Evolutionary conservation across 2,797 vertebrate species (phyloP).

Genomic region (Crypturellus tataupa): DNA sequence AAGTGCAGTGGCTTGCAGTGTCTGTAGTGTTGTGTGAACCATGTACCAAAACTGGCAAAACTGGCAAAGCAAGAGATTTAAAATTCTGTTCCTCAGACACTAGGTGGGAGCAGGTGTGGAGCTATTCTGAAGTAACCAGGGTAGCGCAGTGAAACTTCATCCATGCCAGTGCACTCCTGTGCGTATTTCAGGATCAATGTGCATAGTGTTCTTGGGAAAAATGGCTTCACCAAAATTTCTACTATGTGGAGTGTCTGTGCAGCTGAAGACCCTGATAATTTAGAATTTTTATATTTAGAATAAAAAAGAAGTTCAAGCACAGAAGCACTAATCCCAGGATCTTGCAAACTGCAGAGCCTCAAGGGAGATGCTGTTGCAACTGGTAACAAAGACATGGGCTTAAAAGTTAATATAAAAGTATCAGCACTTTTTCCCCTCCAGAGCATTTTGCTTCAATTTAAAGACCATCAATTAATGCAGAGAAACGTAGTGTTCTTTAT

Average conservation of each 20-base stretch:
- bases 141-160: not conserved
- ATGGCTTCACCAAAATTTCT: not conserved
- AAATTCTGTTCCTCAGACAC: not conserved
- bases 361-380: not conserved
- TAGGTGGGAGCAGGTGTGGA: not conserved
- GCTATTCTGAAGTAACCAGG: not conserved
- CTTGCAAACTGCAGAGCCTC: not conserved
- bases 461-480: not conserved
- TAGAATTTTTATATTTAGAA: not conserved
- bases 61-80: not conserved
- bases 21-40: too few relatives aligned
- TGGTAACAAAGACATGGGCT: not conserved
- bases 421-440: not conserved
- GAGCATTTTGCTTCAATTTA: not conserved
- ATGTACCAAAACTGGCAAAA: not conserved
- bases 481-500: not conserved
- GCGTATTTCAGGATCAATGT: not conserved
- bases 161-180: not conserved
- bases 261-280: not conserved
- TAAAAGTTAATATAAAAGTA: not conserved
- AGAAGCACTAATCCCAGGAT: not conserved
- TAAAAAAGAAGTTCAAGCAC: not conserved
- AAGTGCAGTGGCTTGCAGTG: not conserved
- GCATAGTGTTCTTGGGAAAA: not conserved
- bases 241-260: not conserved